Evolutionary conservation across 2,888 invertebrate species (phyloP).

Genomic region (Drosophila paracracens): DNA sequence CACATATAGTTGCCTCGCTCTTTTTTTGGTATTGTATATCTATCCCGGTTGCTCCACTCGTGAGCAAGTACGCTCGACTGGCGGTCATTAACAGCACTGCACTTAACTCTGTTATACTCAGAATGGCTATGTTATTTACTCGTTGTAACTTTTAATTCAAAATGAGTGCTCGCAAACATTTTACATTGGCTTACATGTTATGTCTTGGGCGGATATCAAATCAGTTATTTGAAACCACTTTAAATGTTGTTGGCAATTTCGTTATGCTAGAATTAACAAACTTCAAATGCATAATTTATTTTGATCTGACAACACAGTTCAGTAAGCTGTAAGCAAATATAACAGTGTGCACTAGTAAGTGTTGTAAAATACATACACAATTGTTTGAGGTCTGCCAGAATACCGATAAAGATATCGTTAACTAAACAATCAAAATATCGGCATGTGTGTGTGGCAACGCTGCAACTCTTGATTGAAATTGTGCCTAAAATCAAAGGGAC

Average conservation of each 20-base stretch:
- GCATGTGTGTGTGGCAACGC: background rate
- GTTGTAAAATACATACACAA: background rate
- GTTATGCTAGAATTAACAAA: background rate
- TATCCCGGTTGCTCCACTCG: constrained; percentile 30
- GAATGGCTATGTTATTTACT: constrained; percentile 40
- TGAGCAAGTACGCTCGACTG: constrained; percentile 11
- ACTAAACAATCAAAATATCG: background rate
- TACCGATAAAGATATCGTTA: background rate
- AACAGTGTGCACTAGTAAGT: background rate
- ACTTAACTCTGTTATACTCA: background rate
- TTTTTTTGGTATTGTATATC: constrained; percentile 20
- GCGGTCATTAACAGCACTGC: constrained; percentile 40
- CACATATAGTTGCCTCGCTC: constrained; percentile 40
- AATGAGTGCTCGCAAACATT: background rate
- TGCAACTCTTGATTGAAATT: constrained; percentile 14
- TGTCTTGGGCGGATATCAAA: background rate
- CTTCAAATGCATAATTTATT: background rate
- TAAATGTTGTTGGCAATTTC: background rate
- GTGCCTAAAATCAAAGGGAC: constrained; percentile 16
- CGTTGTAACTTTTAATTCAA: constrained; percentile 36
- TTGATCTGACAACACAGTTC: background rate
- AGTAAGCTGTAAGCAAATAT: background rate
- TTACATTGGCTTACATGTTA: background rate
- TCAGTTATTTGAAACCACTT: constrained; percentile 12
- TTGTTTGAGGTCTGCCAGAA: background rate